These are phyloP conservation scores for Actenoides lindsayi DNA, from an alignment of 2,113 vertebrate species.

Conservation along the genomic window DNA sequence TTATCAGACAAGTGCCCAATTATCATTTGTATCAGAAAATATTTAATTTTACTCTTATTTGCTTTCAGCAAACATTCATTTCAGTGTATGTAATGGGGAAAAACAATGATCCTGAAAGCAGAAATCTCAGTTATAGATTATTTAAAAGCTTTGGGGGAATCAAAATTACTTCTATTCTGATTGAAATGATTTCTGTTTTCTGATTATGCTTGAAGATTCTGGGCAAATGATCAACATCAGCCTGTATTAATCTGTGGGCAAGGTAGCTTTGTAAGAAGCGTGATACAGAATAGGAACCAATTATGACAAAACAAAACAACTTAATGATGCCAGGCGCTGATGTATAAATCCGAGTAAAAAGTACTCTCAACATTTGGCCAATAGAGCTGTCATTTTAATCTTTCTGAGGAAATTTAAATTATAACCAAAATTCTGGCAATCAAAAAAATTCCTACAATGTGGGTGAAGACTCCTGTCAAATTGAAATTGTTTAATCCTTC, in stretches of 20 bases:
- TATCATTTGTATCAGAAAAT: slow-evolving; percentile 66
- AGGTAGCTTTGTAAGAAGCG: neutral
- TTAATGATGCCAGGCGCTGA: rapidly evolving
- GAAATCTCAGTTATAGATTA: neutral
- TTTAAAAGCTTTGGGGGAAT: slow-evolving; percentile 1
- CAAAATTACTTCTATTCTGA: neutral
- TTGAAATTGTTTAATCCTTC: neutral
- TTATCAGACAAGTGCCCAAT: slow-evolving; percentile 55
- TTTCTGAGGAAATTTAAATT: neutral
- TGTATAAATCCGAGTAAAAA: neutral
- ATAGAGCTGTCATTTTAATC: neutral
- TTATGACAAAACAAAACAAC: neutral
- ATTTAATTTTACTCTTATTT: slow-evolving; percentile 58
- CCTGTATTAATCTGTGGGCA: neutral
- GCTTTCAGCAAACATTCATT: slow-evolving; percentile 66
- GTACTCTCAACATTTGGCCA: neutral
- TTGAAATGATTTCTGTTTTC: neutral
- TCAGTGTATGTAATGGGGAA: neutral
- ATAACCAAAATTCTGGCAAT: neutral
- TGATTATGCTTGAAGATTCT: neutral
- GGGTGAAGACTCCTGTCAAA: neutral
- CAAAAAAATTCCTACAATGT: neutral
- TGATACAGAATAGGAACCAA: neutral
- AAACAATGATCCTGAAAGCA: slow-evolving; percentile 27
- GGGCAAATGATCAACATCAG: neutral